Base-by-base conservation (phyloP, 2,797 vertebrate species). In the Leptatherina wallacei region DNA sequence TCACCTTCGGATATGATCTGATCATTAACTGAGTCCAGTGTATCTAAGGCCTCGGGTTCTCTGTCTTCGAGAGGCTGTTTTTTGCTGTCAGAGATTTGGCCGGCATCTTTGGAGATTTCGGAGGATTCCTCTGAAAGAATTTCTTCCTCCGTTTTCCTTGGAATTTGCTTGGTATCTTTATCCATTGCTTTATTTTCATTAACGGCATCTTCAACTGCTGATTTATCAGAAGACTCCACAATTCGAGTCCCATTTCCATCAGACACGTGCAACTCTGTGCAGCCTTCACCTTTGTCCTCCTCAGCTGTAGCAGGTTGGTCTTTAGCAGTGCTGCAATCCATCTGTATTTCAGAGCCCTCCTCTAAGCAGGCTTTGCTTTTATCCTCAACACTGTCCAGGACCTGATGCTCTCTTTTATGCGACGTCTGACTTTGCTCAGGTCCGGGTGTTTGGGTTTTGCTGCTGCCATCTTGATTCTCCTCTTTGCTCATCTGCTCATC, bases 21-120 rank as follows among this genome's bases (percentile, higher is more conserved):
- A 61, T 33, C 6, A 33, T 24, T 11, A 60, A 29, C 32, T 61
- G 57, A 44, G 35, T 59, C 57, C 24, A 59, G 71, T 72, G 18
- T 69, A 65, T 88, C 67, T 67, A 83, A 89, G 20, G 71, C 44
- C 32, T 85, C 71, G 55, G 77, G 56, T 36, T 80, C 29, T 36
- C 11, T 13, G 3, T 27, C 55, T 33, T 63, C 27, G 33, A 24
- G 5, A 44, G n/a, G 14, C 32, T 56, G 64, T 9, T 57, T 36
- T 62, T 44, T 40, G 32, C 67, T 24, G 18, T 24, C 27, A 18
- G 33, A 54, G 5, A 40, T 58, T 29, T 62, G 69, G 18, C 18
- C 33, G 10, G 6, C 18, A 38, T 67, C 54, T 52, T 6, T 1
- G 0, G 57, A 66, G 51, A 30, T 57, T 52, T 59, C n/a, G 18